These are phyloP conservation scores for Notechis scutatus DNA, from an alignment of 2,113 vertebrate genomes.

Conservation along the genomic window DNA sequence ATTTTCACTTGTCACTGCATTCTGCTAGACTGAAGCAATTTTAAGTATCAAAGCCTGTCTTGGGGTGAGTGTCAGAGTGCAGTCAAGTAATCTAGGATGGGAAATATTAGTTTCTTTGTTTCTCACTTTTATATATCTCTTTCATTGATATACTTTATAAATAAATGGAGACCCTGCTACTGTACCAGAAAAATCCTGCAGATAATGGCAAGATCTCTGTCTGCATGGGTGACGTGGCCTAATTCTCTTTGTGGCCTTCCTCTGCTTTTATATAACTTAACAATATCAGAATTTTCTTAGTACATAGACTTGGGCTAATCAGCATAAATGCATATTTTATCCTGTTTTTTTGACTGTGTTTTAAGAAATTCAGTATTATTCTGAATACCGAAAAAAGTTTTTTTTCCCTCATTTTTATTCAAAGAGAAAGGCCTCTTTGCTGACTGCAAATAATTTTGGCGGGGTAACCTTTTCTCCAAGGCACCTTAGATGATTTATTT, in stretches of 20 bases:
- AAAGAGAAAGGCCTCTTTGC: constrained; percentile 8
- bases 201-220: neutral
- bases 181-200: neutral
- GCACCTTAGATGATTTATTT: constrained; percentile 33
- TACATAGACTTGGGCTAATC: neutral
- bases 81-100: neutral
- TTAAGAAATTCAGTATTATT: constrained; percentile 5
- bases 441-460: neutral
- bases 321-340: neutral
- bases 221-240: neutral
- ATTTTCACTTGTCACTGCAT: neutral
- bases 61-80: neutral
- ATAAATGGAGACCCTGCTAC: neutral
- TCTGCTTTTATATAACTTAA: neutral
- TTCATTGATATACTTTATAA: neutral
- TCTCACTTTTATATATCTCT: neutral
- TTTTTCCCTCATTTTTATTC: neutral
- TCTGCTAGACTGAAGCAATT: neutral
- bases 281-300: neutral
- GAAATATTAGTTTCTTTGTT: neutral
- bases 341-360: neutral
- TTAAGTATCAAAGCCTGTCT: neutral
- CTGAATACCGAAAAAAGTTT: neutral
- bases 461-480: neutral
- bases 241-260: neutral